Conservation (phyloP, 2,113 vertebrate genomes). For the Chaenogobius annularis region DNA sequence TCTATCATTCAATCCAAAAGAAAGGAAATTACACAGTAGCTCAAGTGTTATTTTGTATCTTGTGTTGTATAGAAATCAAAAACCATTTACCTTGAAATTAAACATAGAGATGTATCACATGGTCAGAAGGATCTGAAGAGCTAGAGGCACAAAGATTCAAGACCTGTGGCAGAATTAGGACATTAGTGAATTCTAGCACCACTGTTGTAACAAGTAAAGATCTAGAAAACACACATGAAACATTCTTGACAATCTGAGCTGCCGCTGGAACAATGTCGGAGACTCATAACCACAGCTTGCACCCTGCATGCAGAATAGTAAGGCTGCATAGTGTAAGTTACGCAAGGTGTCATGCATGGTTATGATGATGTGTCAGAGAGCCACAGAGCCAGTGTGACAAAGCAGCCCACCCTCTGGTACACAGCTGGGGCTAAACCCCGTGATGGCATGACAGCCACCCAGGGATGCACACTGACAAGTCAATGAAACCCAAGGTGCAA, state of each 20-base stretch:
- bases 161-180: constrained; percentile 35
- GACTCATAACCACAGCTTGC: constrained; percentile 44
- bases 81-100: constrained; percentile 59
- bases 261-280: constrained; percentile 26
- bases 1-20: constrained; percentile 30
- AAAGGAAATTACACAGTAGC: constrained; percentile 27
- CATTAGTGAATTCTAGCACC: constrained; percentile 52
- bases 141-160: constrained; percentile 56
- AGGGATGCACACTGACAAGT: constrained; percentile 25
- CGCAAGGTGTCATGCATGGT: constrained; percentile 63
- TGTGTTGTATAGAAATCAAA: constrained; percentile 8
- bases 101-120: constrained; percentile 66
- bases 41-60: constrained; percentile 14
- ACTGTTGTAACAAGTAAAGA: constrained; percentile 48
- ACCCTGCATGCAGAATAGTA: constrained; percentile 23
- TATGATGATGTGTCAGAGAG: constrained; percentile 65
- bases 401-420: constrained; percentile 56
- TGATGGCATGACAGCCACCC: constrained; percentile 44
- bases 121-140: constrained; percentile 63
- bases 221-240: constrained; percentile 56
- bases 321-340: constrained; percentile 45
- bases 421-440: constrained; percentile 50
- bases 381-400: constrained; percentile 52
- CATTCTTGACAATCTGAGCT: constrained; percentile 52
- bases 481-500: constrained; percentile 43